Base-by-base conservation (phyloP, 2,888 invertebrate species). In the Netelia melanura region DNA sequence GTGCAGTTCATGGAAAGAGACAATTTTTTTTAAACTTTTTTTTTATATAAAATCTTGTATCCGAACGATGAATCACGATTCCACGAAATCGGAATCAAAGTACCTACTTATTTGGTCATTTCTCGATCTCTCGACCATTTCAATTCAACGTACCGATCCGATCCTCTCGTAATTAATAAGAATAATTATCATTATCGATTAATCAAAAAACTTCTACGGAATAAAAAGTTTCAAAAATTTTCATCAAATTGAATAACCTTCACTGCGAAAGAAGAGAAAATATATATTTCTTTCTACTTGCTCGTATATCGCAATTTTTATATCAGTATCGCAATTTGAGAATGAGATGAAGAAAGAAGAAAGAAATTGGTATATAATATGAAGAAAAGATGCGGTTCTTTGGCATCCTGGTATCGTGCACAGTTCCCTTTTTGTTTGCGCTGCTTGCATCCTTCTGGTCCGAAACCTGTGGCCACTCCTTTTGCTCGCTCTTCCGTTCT, bases 41-140 rank as follows among this genome's bases (percentile, higher is more conserved):
- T 68, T 68, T 30, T 30, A 3, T 68, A 58, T 38, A 38, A 38
- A 38, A 38, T 23, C 14, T 44, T 44, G 14, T n/a, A 74, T 54
- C 5, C 21, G 14, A 58, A 61, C 75, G 83, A 74, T 77, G 84
- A 81, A 84, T 81, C 84, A 84, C 74, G 72, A 67, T 77, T 65
- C 77, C 48, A n/a, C 38, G 72, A 72, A 77, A 58, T 72, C 67
- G 54, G 6, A 70, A 64, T 56, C 62, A 5, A 3, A 2, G 38
- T 14, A 11, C 58, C 3, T 14, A 54, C 54, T 54, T 14, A 17
- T 54, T 54, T 54, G 14, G 54, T n/a, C 5, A 54, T 17, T 54
- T 54, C n/a, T 54, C 6, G 38, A 6, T 6, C 38, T 38, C 38
- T 38, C 38, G 38, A 6, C 6, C 6, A 38, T 38, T 38, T 8